Evolutionary conservation across 2,113 vertebrate genomes (phyloP).

Genomic region (Gnathonemus echidnorhynchus): DNA sequence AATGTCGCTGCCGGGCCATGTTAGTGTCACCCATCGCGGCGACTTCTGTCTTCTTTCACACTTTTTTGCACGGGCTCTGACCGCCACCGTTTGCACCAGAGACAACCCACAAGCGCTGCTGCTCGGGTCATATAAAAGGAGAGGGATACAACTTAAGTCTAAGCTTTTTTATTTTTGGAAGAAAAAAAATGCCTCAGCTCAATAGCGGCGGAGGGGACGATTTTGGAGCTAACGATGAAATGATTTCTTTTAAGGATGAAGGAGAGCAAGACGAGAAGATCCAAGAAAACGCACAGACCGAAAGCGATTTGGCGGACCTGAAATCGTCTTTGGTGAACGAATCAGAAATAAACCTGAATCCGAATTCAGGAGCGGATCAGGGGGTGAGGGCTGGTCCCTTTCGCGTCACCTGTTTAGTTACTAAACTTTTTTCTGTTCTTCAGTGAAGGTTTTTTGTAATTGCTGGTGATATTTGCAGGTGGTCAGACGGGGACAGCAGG

Average conservation of each 20-base stretch:
- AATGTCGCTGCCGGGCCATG: slow-evolving; percentile 50
- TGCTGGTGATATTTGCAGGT: slow-evolving; percentile 58
- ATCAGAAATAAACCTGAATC: slow-evolving; percentile 73
- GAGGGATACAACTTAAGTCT: slow-evolving; percentile 7
- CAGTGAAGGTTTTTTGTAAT: slow-evolving; percentile 26
- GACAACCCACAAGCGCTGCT: slow-evolving; percentile 17
- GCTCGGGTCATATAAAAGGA: slow-evolving; percentile 12
- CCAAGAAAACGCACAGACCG: slow-evolving; percentile 80
- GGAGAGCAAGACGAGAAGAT: slow-evolving; percentile 92
- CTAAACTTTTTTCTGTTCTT: background rate
- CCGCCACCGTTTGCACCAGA: background rate
- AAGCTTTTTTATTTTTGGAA: slow-evolving; percentile 15
- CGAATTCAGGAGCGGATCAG: slow-evolving; percentile 49
- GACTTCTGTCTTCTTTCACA: slow-evolving; percentile 27
- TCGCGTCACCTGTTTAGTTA: background rate
- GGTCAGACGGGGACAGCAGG: slow-evolving; percentile 70
- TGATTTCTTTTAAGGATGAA: slow-evolving; percentile 95
- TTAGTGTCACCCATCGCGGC: slow-evolving; percentile 43
- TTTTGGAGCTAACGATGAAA: slow-evolving; percentile 90
- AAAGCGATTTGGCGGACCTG: slow-evolving; percentile 89
- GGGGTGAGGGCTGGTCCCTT: slow-evolving; percentile 22
- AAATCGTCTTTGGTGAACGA: slow-evolving; percentile 96
- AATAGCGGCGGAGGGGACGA: slow-evolving; percentile 86
- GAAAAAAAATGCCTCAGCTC: slow-evolving; percentile 75
- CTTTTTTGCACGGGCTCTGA: background rate